These are phyloP conservation scores for Lasioglossum villosulum DNA, from an alignment of 2,888 invertebrate genomes.

Conservation along the genomic window DNA sequence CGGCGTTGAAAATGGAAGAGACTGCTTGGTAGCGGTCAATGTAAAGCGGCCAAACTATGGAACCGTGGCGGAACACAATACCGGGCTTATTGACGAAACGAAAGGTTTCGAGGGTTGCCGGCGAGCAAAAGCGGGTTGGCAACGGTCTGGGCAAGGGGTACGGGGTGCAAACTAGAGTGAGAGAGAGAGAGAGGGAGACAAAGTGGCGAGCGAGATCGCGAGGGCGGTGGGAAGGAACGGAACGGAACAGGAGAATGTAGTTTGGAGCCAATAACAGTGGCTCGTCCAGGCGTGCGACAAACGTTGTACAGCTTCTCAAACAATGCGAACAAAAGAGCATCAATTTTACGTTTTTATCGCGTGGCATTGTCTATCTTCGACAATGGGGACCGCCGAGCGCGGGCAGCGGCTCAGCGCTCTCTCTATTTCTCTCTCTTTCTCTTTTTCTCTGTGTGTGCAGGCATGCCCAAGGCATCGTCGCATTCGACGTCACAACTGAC, in stretches of 20 bases:
- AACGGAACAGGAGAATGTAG: conserved; percentile 68
- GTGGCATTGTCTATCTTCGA: conserved; percentile 82
- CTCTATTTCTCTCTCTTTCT: not conserved
- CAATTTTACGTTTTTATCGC: conserved; percentile 84
- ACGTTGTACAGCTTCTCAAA: conserved; percentile 81
- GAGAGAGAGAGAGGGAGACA: conserved; percentile 5
- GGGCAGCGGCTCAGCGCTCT: conserved; percentile 23
- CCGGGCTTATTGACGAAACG: conserved; percentile 74
- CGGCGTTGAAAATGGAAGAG: conserved; percentile 7
- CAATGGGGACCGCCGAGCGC: conserved; percentile 74
- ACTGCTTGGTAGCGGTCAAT: conserved; percentile 39
- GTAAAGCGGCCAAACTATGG: conserved; percentile 70
- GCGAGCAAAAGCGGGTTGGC: conserved; percentile 52
- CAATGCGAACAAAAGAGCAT: conserved; percentile 83
- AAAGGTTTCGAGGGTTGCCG: conserved; percentile 60
- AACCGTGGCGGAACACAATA: conserved; percentile 71
- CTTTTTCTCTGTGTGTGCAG: not conserved
- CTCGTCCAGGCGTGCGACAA: conserved; percentile 81
- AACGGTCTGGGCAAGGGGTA: conserved; percentile 32
- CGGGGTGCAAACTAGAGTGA: conserved; percentile 25
- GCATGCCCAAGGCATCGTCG: conserved; percentile 53
- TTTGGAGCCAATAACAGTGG: conserved; percentile 80
- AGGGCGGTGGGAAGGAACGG: conserved; percentile 33
- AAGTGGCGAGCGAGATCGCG: conserved; percentile 19
- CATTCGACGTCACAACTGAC: conserved; percentile 55